Evolutionary conservation across 2,797 vertebrate species (phyloP).

Genomic region (Borostomias antarcticus): DNA sequence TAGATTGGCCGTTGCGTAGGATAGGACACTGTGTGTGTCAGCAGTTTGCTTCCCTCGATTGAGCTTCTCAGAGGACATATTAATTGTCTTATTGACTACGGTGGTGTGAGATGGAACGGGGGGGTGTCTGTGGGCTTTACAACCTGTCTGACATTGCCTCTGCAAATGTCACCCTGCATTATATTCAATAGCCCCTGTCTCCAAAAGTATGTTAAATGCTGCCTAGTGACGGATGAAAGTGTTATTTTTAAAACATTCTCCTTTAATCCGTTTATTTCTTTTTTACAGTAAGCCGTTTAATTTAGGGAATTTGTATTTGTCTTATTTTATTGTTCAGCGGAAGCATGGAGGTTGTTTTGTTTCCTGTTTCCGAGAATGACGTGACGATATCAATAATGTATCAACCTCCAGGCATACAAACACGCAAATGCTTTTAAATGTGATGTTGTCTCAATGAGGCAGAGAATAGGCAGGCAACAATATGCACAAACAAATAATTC

Average conservation of each 20-base stretch:
- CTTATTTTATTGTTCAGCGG: conserved; percentile 43
- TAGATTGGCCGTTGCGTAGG: conserved; percentile 42
- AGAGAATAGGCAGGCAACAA: conserved; percentile 58
- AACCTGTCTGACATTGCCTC: conserved; percentile 63
- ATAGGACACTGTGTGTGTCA: conserved; percentile 50
- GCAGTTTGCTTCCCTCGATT: conserved; percentile 51
- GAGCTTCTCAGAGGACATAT: conserved; percentile 70
- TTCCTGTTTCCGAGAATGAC: conserved; percentile 67
- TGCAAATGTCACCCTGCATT: conserved; percentile 52
- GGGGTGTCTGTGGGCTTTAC: conserved; percentile 43
- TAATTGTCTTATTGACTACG: conserved; percentile 79
- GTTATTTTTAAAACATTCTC: too few relatives aligned
- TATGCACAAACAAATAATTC: conserved; percentile 61
- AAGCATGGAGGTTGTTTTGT: too few relatives aligned
- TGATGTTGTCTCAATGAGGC: conserved; percentile 48
- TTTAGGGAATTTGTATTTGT: too few relatives aligned
- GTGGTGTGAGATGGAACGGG: conserved; percentile 4
- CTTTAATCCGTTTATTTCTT: too few relatives aligned
- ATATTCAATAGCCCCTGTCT: conserved; percentile 56
- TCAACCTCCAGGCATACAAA: conserved; percentile 66
- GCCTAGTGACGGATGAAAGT: too few relatives aligned
- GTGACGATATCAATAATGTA: conserved; percentile 70
- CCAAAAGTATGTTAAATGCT: conserved; percentile 23
- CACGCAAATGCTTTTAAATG: conserved; percentile 80
- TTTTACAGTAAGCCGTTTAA: too few relatives aligned